Base-by-base conservation (phyloP, 2,113 vertebrate genomes). In the Tupaia chinensis region DNA sequence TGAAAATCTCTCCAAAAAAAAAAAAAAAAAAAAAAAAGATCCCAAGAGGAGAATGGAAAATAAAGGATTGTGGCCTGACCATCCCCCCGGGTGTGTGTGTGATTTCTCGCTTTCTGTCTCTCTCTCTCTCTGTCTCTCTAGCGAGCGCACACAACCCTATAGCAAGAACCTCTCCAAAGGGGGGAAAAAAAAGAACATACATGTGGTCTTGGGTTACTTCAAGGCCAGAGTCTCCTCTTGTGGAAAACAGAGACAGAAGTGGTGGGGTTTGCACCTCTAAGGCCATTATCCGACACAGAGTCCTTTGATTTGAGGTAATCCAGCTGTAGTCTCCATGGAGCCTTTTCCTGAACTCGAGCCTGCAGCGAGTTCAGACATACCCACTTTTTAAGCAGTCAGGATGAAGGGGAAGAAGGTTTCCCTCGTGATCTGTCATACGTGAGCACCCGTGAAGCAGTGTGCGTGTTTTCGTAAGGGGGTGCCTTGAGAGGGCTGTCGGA, bases 211-310 rank as follows among this genome's bases (percentile, higher is more conserved):
- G 54, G 72, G 22, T 20, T 69, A 20, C 69, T 87, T 66, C 5
- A 23, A 20, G 54, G 14, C 22, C 32, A 1, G 22, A 14, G 12
- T 65, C 70, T 65, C 53, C 60, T 65, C 5, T 13, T 20, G 1
- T 2, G 0, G 13, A 15, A 27, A 25, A 7, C 13, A 15, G 15
- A 6, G 12, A 3, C 53, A n/a, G 13, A 19, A 2, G 0, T 3
- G 17, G 63, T 4, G 54, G 16, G 6, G 58, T 1, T 32, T 74
- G 56, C n/a, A 4, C 54, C 76, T 65, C 29, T 12, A 20, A 32
- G 34, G 34, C 54, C 15, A 53, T 34, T 65, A 61, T 56, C 63
- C 68, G 68, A 12, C 23, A 1, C 56, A 65, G 90, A 34, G 16
- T 63, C 44, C 53, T 63, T 0, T 54, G 23, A 5, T 76, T 22